Conservation (phyloP, 2,113 vertebrate genomes). For the Origma solitaria region DNA sequence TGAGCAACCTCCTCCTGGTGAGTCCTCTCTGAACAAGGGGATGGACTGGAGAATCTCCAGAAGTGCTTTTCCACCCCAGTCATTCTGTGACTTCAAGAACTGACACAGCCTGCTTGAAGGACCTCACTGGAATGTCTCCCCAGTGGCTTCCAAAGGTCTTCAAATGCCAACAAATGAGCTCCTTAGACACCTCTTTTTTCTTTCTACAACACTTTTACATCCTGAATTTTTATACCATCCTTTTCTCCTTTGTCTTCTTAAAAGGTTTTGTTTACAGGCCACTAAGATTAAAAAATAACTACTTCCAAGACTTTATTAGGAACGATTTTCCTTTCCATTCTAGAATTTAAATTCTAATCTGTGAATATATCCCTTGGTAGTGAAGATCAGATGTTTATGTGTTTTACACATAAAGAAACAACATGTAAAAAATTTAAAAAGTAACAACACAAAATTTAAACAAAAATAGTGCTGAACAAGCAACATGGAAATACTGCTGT, state of each 20-base stretch:
- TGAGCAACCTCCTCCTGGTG: not conserved
- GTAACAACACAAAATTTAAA: not conserved
- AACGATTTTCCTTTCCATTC: not conserved
- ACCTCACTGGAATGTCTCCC: not conserved
- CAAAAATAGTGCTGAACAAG: not conserved
- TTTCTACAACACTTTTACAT: not conserved
- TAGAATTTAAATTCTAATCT: not conserved
- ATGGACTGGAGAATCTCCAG: not conserved
- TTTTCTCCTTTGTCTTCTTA: not conserved
- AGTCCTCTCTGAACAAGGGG: not conserved
- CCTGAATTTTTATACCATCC: not conserved
- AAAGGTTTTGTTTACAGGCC: not conserved
- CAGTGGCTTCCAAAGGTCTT: not conserved
- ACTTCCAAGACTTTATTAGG: not conserved
- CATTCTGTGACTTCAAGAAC: not conserved
- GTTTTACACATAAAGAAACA: not conserved
- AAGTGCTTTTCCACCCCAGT: not conserved
- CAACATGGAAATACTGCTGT: not conserved
- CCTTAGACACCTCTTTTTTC: not conserved
- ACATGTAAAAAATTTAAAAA: not conserved
- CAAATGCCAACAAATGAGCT: not conserved
- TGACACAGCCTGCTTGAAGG: not conserved
- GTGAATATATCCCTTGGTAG: not conserved
- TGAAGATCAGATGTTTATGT: not conserved
- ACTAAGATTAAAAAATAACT: not conserved